A percentile compares a stretch with the other conserved stretches of the same genome.
These are phyloP conservation scores for Heteromormyrus szaboi DNA, from an alignment of 2,797 vertebrate genomes.

Conservation along the genomic window DNA sequence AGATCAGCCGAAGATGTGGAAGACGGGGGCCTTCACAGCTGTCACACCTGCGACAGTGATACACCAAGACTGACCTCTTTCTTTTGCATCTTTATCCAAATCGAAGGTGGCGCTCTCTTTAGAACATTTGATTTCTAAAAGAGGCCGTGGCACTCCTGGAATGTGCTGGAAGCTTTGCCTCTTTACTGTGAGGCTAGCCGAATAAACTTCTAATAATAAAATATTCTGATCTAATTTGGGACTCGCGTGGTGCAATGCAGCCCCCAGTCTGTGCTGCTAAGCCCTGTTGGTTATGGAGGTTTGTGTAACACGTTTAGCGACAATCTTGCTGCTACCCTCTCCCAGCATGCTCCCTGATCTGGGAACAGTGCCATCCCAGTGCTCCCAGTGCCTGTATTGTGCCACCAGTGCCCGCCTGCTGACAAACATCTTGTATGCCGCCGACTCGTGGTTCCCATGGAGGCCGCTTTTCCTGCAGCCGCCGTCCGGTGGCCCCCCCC, in stretches of 20 bases:
- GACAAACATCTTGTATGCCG: neutral
- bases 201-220: neutral
- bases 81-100: neutral
- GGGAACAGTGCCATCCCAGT: conserved; percentile 7
- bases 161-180: neutral
- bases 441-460: neutral
- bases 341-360: neutral
- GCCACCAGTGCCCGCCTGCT: neutral
- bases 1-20: neutral
- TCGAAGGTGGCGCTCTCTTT: neutral
- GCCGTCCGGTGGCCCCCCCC: too few species aligned
- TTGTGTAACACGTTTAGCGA: neutral
- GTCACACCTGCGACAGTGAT: neutral
- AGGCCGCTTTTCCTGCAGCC: neutral
- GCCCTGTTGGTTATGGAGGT: too few species aligned
- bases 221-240: neutral
- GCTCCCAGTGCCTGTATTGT: neutral
- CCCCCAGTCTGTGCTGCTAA: neutral
- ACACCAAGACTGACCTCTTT: neutral
- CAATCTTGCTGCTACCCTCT: neutral
- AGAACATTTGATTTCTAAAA: neutral
- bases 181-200: neutral
- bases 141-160: neutral
- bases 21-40: neutral
- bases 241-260: neutral